Conservation (phyloP, 2,888 invertebrate species). For the Metellina segmentata region DNA sequence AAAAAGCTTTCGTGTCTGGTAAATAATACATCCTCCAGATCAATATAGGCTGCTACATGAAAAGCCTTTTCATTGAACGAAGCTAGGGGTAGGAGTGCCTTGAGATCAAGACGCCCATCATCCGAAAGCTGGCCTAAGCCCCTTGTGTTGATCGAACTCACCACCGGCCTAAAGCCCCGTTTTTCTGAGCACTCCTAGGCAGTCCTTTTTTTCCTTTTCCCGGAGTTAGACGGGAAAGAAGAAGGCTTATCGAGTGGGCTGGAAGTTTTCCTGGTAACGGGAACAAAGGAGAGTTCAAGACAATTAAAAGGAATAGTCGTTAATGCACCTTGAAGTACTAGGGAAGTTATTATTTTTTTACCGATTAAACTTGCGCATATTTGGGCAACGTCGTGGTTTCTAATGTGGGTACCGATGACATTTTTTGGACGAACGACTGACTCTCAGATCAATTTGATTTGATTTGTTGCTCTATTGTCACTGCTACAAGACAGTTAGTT, state of each 20-base stretch:
- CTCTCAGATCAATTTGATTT: too few relatives aligned
- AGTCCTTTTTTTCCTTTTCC: neutral
- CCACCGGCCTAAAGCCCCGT: constrained; percentile 71
- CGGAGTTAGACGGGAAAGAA: neutral
- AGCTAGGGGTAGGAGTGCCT: constrained; percentile 20
- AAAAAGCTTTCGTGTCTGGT: constrained; percentile 14
- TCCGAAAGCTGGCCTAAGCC: constrained; percentile 68
- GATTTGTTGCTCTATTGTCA: too few relatives aligned
- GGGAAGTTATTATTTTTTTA: neutral
- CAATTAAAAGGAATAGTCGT: constrained; percentile 44
- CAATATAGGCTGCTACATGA: constrained; percentile 72
- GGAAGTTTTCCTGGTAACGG: constrained; percentile 8
- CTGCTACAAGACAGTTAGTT: too few relatives aligned
- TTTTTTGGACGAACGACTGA: too few relatives aligned
- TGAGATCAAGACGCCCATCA: constrained; percentile 72
- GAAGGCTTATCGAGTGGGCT: constrained; percentile 1
- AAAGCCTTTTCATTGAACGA: constrained; percentile 75
- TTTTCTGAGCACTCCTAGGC: constrained; percentile 37
- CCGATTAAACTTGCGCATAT: neutral
- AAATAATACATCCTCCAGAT: constrained; percentile 72
- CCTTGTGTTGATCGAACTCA: constrained; percentile 75
- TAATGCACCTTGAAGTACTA: neutral
- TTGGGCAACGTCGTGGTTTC: neutral
- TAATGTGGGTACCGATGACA: too few relatives aligned
- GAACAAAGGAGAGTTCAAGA: constrained; percentile 12